These are phyloP conservation scores for Rhegmatorhina hoffmannsi DNA, from an alignment of 2,113 vertebrate species.

Conservation along the genomic window DNA sequence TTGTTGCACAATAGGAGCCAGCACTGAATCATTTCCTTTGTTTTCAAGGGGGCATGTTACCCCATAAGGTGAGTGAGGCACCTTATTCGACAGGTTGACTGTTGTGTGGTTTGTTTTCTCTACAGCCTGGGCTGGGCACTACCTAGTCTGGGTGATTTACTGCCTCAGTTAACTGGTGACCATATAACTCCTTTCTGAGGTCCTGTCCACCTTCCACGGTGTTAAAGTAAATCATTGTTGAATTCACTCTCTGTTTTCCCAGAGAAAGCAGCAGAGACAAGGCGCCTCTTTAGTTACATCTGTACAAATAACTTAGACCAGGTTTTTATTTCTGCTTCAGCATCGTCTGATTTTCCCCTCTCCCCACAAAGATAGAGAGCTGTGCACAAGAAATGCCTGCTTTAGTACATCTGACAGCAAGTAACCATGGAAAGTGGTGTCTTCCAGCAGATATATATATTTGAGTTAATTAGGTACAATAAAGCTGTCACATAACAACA, in stretches of 20 bases:
- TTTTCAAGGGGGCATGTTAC: background rate
- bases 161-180: background rate
- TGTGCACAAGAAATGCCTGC: background rate
- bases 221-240: constrained; percentile 6
- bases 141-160: background rate
- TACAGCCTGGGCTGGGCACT: background rate
- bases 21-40: background rate
- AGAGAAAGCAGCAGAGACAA: background rate
- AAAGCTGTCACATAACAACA: constrained; percentile 52
- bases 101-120: background rate
- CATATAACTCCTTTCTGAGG: constrained; percentile 14
- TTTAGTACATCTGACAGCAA: background rate
- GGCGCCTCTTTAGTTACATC: constrained; percentile 18
- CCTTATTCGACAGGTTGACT: background rate
- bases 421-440: background rate
- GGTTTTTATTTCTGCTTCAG: background rate
- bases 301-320: background rate
- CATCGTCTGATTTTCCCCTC: background rate
- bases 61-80: rapidly evolving
- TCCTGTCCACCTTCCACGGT: background rate
- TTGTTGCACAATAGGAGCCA: background rate
- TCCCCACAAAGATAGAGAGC: background rate
- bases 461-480: constrained; percentile 54
- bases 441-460: constrained; percentile 35
- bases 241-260: constrained; percentile 12